phyloP scores from a whole-genome alignment of 2,113 vertebrate species.

The Paradoxurus hermaphroditus region DNA sequence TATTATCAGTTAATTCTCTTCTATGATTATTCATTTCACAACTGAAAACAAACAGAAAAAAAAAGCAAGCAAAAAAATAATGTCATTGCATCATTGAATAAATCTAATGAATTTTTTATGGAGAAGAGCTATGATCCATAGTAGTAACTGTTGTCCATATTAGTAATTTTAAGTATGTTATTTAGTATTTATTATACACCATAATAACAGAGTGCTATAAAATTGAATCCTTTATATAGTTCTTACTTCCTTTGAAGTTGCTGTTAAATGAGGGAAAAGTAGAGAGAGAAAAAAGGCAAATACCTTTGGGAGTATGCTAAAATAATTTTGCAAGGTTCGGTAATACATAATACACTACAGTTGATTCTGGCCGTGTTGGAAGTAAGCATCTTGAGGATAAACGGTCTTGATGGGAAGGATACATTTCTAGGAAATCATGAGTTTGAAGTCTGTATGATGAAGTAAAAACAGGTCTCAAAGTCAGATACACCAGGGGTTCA shows the following conservation, averaged over 20 bases:
- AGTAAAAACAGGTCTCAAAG: neutral
- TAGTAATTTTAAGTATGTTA: neutral
- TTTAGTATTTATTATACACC: slow-evolving; percentile 20
- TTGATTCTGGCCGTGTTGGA: neutral
- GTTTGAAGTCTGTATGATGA: slow-evolving; percentile 18
- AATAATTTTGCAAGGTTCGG: neutral
- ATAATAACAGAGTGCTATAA: neutral
- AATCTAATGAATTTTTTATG: slow-evolving; percentile 13
- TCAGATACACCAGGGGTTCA: neutral
- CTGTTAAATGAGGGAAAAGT: neutral
- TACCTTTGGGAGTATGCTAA: neutral
- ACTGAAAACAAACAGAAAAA: slow-evolving; percentile 33
- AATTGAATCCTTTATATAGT: neutral
- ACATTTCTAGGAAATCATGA: slow-evolving; percentile 28
- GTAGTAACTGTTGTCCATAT: neutral
- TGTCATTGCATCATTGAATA: slow-evolving; percentile 36
- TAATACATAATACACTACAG: neutral
- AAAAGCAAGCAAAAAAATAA: neutral
- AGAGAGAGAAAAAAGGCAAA: neutral
- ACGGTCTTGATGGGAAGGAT: neutral
- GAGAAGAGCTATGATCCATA: neutral
- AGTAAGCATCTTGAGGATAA: slow-evolving; percentile 23
- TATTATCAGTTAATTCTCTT: slow-evolving; percentile 10
- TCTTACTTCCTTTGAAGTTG: neutral
- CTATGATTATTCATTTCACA: slow-evolving; percentile 60